Evolutionary conservation across 2,888 invertebrate genomes (phyloP).

Genomic region (Drosophila suboccidentalis): DNA sequence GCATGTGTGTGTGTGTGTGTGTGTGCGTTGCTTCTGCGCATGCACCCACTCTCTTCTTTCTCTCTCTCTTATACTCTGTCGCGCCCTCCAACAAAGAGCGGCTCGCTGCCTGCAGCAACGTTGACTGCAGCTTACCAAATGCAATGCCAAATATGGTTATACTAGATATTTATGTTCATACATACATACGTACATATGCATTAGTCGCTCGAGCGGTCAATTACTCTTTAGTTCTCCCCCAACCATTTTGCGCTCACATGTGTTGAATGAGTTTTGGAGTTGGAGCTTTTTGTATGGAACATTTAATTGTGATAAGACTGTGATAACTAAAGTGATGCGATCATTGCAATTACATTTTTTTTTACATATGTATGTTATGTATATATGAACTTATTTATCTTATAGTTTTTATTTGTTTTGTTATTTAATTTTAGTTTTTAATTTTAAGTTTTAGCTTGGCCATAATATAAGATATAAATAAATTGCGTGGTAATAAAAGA

Average conservation of each 20-base stretch:
- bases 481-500: too few species aligned
- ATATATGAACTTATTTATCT: too few species aligned
- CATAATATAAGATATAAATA: too few species aligned
- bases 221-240: constrained; percentile 15
- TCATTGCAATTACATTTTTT: background rate
- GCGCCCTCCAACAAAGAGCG: constrained; percentile 2
- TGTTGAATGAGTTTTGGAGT: constrained; percentile 49
- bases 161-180: constrained; percentile 18
- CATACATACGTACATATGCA: constrained; percentile 9
- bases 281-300: constrained; percentile 23
- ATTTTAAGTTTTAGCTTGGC: too few species aligned
- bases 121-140: constrained; percentile 64
- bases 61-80: background rate
- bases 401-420: too few species aligned
- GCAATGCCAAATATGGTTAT: constrained; percentile 79
- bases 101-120: constrained; percentile 25
- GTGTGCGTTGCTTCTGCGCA: constrained; percentile 50
- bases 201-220: constrained; percentile 41
- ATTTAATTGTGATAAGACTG: constrained; percentile 18
- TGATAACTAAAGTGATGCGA: constrained; percentile 29
- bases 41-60: constrained; percentile 48
- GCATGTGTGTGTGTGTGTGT: constrained; percentile 9
- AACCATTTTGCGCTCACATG: constrained; percentile 22
- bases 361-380: too few species aligned
- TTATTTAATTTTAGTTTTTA: too few species aligned